phyloP scores from a whole-genome alignment of 1,140 invertebrate species.

The Microvelia longipes region DNA sequence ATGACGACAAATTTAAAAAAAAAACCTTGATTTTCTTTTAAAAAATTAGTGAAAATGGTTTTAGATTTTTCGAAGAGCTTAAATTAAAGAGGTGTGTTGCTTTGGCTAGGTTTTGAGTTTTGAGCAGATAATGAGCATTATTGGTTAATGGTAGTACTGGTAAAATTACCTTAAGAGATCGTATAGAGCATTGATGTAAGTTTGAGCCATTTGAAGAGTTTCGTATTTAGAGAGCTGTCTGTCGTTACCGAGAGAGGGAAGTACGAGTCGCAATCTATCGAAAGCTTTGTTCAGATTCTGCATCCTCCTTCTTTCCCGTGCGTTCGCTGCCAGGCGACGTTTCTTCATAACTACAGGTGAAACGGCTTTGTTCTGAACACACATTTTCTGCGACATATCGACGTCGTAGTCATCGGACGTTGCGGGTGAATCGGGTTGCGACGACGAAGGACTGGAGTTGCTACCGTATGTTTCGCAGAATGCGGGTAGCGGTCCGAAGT shows the following conservation, averaged over 20 bases:
- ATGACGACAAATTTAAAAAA: too few relatives aligned
- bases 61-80: too few relatives aligned
- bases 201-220: conserved; percentile 93
- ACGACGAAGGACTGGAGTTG: neutral
- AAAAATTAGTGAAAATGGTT: too few relatives aligned
- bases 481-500: neutral
- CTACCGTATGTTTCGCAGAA: neutral
- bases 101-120: too few relatives aligned
- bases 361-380: conserved; percentile 28
- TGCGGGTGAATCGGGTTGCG: neutral
- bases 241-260: conserved; percentile 79
- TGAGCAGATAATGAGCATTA: too few relatives aligned
- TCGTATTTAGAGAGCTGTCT: conserved; percentile 91
- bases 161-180: conserved; percentile 58
- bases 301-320: conserved; percentile 79
- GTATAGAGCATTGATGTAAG: conserved; percentile 78
- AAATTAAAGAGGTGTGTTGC: too few relatives aligned
- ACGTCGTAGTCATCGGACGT: neutral
- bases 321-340: conserved; percentile 78
- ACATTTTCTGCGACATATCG: neutral
- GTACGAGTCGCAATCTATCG: conserved; percentile 70
- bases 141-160: too few relatives aligned
- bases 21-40: too few relatives aligned
- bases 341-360: conserved; percentile 62
- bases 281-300: conserved; percentile 89